Percentiles rank a stretch among this genome's conserved stretches.
phyloP scores from a whole-genome alignment of 1,140 invertebrate species.

The Drosophila mayri region DNA sequence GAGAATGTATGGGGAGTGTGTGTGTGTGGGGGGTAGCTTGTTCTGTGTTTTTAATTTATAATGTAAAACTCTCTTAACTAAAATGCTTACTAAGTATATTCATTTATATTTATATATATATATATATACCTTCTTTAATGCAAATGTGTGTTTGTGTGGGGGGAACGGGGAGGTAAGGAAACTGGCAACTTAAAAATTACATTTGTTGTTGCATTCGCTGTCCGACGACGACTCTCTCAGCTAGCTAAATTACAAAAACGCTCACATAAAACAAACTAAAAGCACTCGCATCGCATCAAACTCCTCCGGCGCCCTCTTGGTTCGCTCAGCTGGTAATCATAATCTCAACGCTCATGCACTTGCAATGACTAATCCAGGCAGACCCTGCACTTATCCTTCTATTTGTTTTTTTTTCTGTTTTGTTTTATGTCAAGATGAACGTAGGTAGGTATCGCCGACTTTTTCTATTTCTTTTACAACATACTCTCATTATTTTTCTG shows the following conservation, averaged over 20 bases:
- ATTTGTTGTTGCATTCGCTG: conserved; percentile 49
- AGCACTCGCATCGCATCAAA: conserved; percentile 64
- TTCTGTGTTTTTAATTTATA: conserved; percentile 60
- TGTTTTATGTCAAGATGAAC: conserved; percentile 66
- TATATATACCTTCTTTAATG: conserved; percentile 60
- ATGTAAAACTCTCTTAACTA: conserved; percentile 81
- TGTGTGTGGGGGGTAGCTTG: conserved; percentile 25
- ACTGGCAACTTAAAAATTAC: conserved; percentile 61
- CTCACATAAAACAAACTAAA: conserved; percentile 72
- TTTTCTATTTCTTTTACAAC: conserved; percentile 38
- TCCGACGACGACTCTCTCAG: conserved; percentile 16
- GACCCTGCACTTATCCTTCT: conserved; percentile 34
- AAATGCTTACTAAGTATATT: conserved; percentile 80
- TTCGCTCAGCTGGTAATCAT: conserved; percentile 41
- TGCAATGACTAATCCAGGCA: conserved; percentile 75
- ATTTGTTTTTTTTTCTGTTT: conserved; percentile 42
- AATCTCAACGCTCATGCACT: conserved; percentile 70
- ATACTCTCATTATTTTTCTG: conserved; percentile 33
- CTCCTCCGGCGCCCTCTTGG: conserved; percentile 19
- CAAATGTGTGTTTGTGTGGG: conserved; percentile 60
- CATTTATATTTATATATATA: conserved; percentile 79
- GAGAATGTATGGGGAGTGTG: conserved; percentile 27
- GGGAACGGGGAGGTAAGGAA: conserved; percentile 28
- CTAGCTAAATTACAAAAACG: conserved; percentile 58
- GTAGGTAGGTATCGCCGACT: conserved; percentile 76